Base-by-base conservation (phyloP, 2,797 vertebrate species). In the Argentina silus region DNA sequence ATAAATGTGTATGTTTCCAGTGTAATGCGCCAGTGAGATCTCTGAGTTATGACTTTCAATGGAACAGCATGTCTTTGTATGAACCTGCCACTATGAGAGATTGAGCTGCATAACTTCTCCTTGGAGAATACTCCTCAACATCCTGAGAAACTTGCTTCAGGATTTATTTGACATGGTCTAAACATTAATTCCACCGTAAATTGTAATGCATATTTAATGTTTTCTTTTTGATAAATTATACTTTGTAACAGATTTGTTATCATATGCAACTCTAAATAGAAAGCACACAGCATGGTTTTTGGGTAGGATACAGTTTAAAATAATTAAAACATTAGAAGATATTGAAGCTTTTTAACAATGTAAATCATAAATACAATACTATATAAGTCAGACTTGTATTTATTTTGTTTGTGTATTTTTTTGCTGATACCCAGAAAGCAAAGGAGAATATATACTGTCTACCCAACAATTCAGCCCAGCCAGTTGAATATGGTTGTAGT, bases 401-500 rank as follows among this genome's bases (percentile, higher is more conserved):
- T 11, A 43, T 44, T 43, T 63, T 23, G 7, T 42, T 12, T 12
- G 7, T 12, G 11, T 8, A 48, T 48, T 8, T 8, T 8, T 8
- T 36, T 1, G 27, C 27, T 36, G 4, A 36, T 36, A 36, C 27
- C 27, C 27, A 2, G 27, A 36, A 61, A 15, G 5, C 4, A 14
- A 27, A 60, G 27, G 27, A 36, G 47, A 48, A 48, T 48, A 12
- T 48, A 12, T 23, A 47, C 10, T 21, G 17, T 17, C 7, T n/a
- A 1, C 17, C 61, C n/a, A 43, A 21, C 8, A 43, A 65, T 6
- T 44, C n/a, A 48, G 44, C 1, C 2, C 6, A 66, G 45, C 10
- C 19, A 12, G 45, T 17, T 17, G 11, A 19, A 47, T 50, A 66
- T 14, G 14, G 48, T 48, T 53, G 21, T 36, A 86, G 79, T 87